phyloP scores from a whole-genome alignment of 2,797 vertebrate genomes.

The Micromesistius poutassou region DNA sequence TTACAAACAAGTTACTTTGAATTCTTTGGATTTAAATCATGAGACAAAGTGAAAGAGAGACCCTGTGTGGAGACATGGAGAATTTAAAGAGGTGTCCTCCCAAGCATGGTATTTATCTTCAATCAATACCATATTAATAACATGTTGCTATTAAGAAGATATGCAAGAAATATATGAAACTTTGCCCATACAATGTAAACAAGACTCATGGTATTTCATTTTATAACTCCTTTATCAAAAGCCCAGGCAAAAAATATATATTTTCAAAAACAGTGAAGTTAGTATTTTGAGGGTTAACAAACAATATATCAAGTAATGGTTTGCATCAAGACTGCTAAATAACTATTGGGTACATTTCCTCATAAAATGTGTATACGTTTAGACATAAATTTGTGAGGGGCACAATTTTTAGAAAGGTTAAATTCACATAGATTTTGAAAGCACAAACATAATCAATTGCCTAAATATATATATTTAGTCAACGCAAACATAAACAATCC shows the following conservation, averaged over 20 bases:
- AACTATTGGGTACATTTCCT: not conserved
- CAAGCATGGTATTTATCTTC: not conserved
- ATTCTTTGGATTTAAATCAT: not conserved
- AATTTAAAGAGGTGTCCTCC: slow-evolving; percentile 17
- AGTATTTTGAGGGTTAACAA: not conserved
- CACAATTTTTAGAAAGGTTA: slow-evolving; percentile 40
- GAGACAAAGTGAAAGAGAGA: slow-evolving; percentile 25
- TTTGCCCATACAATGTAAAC: not conserved
- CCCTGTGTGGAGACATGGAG: slow-evolving; percentile 47
- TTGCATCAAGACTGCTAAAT: not conserved
- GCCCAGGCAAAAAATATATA: slow-evolving; percentile 5
- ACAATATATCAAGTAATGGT: not conserved
- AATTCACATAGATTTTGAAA: slow-evolving; percentile 42
- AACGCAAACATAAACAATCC: slow-evolving; percentile 44
- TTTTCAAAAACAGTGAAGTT: not conserved
- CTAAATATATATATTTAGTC: slow-evolving; percentile 37
- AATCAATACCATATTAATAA: too few relatives aligned
- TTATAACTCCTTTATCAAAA: slow-evolving; percentile 4
- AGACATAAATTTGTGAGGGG: slow-evolving; percentile 43
- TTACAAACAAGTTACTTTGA: not conserved
- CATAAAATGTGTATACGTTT: not conserved
- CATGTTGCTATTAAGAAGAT: not conserved
- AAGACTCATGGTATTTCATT: not conserved
- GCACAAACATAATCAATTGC: slow-evolving; percentile 51
- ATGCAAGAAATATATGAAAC: not conserved